A percentile compares a stretch with the other conserved stretches of the same genome.
These are phyloP conservation scores for Furnarius figulus DNA, from an alignment of 2,113 vertebrate species.

Conservation along the genomic window DNA sequence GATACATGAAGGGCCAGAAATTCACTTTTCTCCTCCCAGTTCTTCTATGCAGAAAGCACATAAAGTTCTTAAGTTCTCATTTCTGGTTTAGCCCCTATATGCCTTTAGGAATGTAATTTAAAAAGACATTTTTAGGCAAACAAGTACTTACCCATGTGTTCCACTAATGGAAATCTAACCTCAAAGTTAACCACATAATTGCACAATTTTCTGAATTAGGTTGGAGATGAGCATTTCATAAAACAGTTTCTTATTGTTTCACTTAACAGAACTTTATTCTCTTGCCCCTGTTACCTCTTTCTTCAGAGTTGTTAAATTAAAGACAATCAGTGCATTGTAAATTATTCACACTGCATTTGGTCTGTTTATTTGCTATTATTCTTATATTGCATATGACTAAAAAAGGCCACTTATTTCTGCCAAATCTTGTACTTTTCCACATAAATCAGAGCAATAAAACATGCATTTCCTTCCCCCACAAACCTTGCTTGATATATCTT, in stretches of 20 bases:
- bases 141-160: neutral
- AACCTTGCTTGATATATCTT: neutral
- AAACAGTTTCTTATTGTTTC: neutral
- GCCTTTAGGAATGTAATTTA: neutral
- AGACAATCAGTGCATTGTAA: neutral
- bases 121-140: neutral
- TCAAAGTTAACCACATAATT: neutral
- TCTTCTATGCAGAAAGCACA: neutral
- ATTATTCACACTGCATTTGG: neutral
- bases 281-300: neutral
- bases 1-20: neutral
- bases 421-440: neutral
- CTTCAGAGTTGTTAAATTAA: neutral
- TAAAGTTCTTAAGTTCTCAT: neutral
- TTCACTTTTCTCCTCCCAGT: rapidly evolving
- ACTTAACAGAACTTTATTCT: neutral
- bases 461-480: neutral
- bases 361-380: neutral
- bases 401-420: neutral
- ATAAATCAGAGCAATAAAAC: neutral
- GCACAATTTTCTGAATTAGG: neutral
- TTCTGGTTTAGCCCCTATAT: neutral
- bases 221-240: neutral
- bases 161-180: neutral
- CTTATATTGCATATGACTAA: neutral